Percentiles rank a stretch among this genome's conserved stretches.
Evolutionary conservation across 2,888 invertebrate species (phyloP).

Genomic region (Melinaea menophilus): DNA sequence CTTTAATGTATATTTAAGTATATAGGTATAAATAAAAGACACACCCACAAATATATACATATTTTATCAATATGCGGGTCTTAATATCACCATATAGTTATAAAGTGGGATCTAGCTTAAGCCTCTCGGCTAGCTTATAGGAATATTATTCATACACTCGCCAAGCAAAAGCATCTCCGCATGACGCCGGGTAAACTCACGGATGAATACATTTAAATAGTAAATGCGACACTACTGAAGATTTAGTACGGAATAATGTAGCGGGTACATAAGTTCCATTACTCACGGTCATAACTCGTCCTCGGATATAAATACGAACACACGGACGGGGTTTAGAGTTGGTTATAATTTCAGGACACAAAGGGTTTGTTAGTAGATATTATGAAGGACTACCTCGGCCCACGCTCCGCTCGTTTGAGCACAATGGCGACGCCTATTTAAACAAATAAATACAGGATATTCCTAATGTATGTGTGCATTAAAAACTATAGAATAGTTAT

Average conservation of each 20-base stretch:
- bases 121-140: conserved; percentile 46
- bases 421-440: conserved; percentile 26
- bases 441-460: conserved; percentile 11
- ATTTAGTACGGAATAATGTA: conserved; percentile 73
- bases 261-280: conserved; percentile 69
- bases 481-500: no score
- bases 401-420: conserved; percentile 49
- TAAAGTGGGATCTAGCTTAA: conserved; percentile 8
- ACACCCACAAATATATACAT: not conserved
- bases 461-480: no score
- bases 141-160: conserved; percentile 69
- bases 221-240: conserved; percentile 70
- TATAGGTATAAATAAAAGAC: not conserved
- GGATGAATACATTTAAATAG: conserved; percentile 78
- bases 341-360: conserved; percentile 61
- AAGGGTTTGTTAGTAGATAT: conserved; percentile 76
- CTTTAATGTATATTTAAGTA: no score
- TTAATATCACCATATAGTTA: not conserved
- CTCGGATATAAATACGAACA: conserved; percentile 66
- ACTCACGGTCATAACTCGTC: conserved; percentile 70
- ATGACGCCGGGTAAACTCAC: conserved; percentile 71
- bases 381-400: conserved; percentile 66
- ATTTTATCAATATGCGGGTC: not conserved
- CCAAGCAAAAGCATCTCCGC: conserved; percentile 65
- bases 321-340: conserved; percentile 67